Percentiles rank a stretch among this genome's conserved stretches.
Conservation (phyloP, 2,797 vertebrate genomes). For the Carduelis carduelis region DNA sequence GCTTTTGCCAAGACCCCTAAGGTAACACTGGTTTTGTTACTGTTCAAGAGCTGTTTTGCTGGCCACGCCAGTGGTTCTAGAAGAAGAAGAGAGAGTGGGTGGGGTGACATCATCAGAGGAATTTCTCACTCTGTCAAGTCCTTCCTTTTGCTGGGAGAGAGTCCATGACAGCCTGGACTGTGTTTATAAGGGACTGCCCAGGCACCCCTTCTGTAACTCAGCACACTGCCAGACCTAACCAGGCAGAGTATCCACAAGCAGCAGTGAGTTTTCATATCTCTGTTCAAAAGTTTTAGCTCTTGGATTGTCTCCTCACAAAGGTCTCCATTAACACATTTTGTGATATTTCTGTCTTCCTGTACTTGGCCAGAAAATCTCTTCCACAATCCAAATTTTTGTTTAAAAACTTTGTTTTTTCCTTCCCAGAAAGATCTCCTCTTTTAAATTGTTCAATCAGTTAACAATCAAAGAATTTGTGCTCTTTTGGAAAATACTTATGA, state of each 20-base stretch:
- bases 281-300: background rate
- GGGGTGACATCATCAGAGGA: background rate
- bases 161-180: background rate
- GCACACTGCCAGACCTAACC: background rate
- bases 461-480: background rate
- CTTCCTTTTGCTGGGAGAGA: background rate
- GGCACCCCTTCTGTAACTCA: background rate
- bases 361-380: background rate
- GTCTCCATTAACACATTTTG: background rate
- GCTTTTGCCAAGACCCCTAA: background rate
- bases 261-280: background rate
- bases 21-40: background rate
- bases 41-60: background rate
- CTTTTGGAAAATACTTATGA: background rate
- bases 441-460: background rate
- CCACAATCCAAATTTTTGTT: background rate
- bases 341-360: background rate
- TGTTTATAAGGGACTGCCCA: background rate
- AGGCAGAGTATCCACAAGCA: background rate
- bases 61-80: background rate
- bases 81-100: background rate
- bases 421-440: background rate
- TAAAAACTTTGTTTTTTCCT: accelerated
- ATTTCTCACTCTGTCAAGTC: background rate
- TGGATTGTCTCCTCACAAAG: background rate